A percentile compares a stretch with the other conserved stretches of the same genome.
Conservation (phyloP, 2,113 vertebrate genomes). For the Anser brachyrhynchus region DNA sequence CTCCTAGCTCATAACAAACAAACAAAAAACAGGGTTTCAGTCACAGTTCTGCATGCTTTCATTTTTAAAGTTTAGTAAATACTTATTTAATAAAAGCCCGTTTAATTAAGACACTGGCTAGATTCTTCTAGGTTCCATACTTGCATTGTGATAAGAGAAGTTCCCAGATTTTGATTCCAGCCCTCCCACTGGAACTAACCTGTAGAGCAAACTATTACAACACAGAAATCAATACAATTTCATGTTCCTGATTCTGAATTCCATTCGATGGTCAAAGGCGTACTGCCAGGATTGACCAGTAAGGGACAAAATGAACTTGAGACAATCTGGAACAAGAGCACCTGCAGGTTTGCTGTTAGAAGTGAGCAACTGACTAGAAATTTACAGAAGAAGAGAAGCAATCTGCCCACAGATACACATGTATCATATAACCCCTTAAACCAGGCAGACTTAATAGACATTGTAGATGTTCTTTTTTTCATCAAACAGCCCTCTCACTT, state of each 20-base stretch:
- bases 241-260: not conserved
- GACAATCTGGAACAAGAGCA: no score
- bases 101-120: not conserved
- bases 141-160: not conserved
- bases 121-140: not conserved
- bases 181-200: not conserved
- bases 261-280: not conserved
- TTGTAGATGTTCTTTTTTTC: not conserved
- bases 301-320: not conserved
- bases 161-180: not conserved
- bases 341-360: not conserved
- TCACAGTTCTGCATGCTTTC: not conserved
- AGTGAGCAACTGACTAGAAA: no score
- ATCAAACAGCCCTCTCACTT: not conserved
- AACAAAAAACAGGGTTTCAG: not conserved
- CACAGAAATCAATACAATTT: not conserved
- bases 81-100: not conserved
- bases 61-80: not conserved
- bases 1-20: not conserved
- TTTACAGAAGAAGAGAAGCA: not conserved
- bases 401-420: not conserved
- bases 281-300: not conserved
- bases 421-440: not conserved
- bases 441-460: not conserved
- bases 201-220: not conserved